Percentiles rank a stretch among this genome's conserved stretches.
Evolutionary conservation across 2,888 invertebrate genomes (phyloP).

Genomic region (Liposcelis brunnea): DNA sequence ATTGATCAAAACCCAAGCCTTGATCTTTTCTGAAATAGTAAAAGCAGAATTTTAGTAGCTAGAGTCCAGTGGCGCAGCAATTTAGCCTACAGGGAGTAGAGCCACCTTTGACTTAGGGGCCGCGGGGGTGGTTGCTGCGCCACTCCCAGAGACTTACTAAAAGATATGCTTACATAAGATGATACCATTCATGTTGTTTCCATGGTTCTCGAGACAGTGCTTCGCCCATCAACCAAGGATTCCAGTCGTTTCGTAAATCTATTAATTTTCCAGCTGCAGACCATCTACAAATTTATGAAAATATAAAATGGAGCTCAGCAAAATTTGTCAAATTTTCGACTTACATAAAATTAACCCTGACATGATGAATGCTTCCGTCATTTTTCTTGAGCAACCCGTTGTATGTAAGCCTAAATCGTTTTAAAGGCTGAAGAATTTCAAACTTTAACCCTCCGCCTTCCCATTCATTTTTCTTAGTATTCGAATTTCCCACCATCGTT

Average conservation of each 20-base stretch:
- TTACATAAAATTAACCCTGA: constrained; percentile 43
- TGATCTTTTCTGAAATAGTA: constrained; percentile 6
- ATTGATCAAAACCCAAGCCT: constrained; percentile 38
- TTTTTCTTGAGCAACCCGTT: constrained; percentile 46
- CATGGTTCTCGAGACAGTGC: constrained; percentile 39
- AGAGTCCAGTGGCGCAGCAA: too few species aligned
- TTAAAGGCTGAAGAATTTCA: constrained; percentile 40
- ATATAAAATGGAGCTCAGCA: constrained; percentile 6
- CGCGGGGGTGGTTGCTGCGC: too few species aligned
- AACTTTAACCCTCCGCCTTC: constrained; percentile 40
- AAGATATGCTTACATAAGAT: constrained; percentile 38
- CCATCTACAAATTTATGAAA: constrained; percentile 32
- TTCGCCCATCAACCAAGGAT: constrained; percentile 32
- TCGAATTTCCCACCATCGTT: constrained; percentile 23
- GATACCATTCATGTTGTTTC: constrained; percentile 37
- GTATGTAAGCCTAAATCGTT: constrained; percentile 43
- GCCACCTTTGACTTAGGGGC: too few species aligned
- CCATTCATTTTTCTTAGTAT: constrained; percentile 32
- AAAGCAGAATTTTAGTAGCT: too few species aligned
- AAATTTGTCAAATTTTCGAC: constrained; percentile 18
- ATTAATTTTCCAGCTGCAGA: constrained; percentile 30
- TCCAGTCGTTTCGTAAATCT: constrained; percentile 38
- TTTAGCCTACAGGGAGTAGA: too few species aligned
- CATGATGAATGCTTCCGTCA: constrained; percentile 26
- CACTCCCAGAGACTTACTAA: too few species aligned